Base-by-base conservation (phyloP, 2,888 invertebrate genomes). In the Heteromyza rotundicornis region DNA sequence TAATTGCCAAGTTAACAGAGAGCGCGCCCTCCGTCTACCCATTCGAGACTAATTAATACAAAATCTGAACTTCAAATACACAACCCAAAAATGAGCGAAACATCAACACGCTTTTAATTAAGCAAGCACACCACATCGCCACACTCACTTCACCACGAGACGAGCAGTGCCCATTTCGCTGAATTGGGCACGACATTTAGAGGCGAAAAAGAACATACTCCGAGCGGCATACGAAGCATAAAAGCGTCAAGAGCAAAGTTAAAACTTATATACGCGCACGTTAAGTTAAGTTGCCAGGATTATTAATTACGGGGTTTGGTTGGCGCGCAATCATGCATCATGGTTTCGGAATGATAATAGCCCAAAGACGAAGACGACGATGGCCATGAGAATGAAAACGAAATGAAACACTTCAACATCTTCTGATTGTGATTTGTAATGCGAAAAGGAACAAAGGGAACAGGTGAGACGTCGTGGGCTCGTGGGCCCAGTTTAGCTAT, bases 321-420 rank as follows among this genome's bases (percentile, higher is more conserved):
- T 20, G 17, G 47, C 2, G n/a, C n/a, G 73, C 49, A 58, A 55
- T 58, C 63, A 56, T 63, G 65, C 63, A 61, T 58, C 64, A 69
- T 70, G 66, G 59, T 67, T 70, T 59, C 65, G 75, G 73, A 71
- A 75, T 73, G 73, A 72, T 73, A 73, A 73, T 75, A 75, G 73
- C 71, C 71, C 64, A 70, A 10, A 19, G 50, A n/a, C n/a, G n/a
- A n/a, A n/a, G n/a, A n/a, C n/a, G n/a, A n/a, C n/a, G n/a, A n/a
- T n/a, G n/a, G n/a, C n/a, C n/a, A n/a, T n/a, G n/a, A n/a, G n/a
- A n/a, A n/a, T n/a, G n/a, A n/a, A n/a, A n/a, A n/a, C n/a, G n/a
- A n/a, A n/a, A n/a, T n/a, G n/a, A n/a, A n/a, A n/a, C n/a, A n/a
- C n/a, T n/a, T n/a, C n/a, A n/a, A n/a, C n/a, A n/a, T n/a, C n/a